phyloP scores from a whole-genome alignment of 2,797 vertebrate genomes.

The Hypotaenidia okinawae region DNA sequence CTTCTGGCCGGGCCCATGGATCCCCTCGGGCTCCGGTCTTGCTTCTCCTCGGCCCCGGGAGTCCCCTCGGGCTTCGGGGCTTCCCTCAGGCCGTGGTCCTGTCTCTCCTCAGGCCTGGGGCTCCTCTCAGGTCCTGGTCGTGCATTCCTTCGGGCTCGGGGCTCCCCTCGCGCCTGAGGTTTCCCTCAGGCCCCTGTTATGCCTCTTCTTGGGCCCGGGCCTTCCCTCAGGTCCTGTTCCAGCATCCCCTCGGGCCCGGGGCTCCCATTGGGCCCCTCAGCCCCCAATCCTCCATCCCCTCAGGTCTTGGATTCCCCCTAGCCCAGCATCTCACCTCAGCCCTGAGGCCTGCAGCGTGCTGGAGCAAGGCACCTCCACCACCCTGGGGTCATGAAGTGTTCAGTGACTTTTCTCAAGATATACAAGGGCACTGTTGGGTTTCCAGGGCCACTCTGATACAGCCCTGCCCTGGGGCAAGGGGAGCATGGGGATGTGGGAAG shows the following conservation, averaged over 20 bases:
- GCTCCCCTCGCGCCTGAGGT: accelerated
- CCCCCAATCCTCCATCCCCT: too few species aligned
- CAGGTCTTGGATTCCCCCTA: too few species aligned
- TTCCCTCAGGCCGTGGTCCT: not conserved
- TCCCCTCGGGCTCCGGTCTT: too few species aligned
- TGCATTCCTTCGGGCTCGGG: not conserved
- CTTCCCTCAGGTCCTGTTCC: not conserved
- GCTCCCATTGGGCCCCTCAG: not conserved
- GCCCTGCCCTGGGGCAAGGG: not conserved
- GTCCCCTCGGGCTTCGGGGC: too few species aligned
- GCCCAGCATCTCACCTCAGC: not conserved
- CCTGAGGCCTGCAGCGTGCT: not conserved
- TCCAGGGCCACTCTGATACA: too few species aligned
- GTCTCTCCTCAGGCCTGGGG: not conserved
- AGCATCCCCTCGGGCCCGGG: too few species aligned
- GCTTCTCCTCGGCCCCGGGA: not conserved
- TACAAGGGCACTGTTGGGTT: too few species aligned
- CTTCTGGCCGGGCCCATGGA: too few species aligned
- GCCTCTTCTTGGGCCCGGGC: too few species aligned
- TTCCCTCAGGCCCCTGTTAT: not conserved
- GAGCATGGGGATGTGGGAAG: not conserved
- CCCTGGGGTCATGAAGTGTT: not conserved
- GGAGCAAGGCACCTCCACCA: not conserved
- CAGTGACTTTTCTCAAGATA: too few species aligned
- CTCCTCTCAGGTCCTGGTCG: not conserved